Conservation (phyloP, 1,140 invertebrate species). For the Tetranychus urticae region DNA sequence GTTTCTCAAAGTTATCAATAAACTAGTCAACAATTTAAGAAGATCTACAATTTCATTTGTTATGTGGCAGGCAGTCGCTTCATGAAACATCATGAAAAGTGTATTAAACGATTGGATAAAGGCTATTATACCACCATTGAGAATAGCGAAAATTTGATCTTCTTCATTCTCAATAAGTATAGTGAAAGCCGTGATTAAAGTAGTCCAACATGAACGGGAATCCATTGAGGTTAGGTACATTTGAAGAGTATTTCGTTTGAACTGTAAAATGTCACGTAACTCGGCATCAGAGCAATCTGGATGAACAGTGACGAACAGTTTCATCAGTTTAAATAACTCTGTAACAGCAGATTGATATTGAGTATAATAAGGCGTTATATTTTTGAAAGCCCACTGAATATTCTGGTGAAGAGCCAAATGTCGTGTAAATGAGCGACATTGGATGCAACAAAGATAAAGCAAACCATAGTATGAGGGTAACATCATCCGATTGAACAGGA, state of each 20-base stretch:
- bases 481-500: constrained; percentile 75
- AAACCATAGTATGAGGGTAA: constrained; percentile 81
- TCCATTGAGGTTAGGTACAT: constrained; percentile 54
- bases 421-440: constrained; percentile 55
- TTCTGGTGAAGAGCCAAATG: constrained; percentile 74
- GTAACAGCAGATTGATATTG: constrained; percentile 73
- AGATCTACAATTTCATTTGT: constrained; percentile 57
- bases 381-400: constrained; percentile 85
- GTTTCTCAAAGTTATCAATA: constrained; percentile 36
- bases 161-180: constrained; percentile 67
- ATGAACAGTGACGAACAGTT: constrained; percentile 47
- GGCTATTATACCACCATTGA: constrained; percentile 61
- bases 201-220: constrained; percentile 60
- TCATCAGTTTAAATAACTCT: constrained; percentile 68
- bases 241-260: constrained; percentile 51
- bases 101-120: constrained; percentile 70
- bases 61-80: constrained; percentile 67
- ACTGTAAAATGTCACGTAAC: constrained; percentile 49
- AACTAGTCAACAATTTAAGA: constrained; percentile 43
- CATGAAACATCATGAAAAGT: constrained; percentile 75
- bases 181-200: constrained; percentile 56
- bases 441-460: constrained; percentile 60
- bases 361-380: constrained; percentile 74
- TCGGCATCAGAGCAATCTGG: constrained; percentile 51
- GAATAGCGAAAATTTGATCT: constrained; percentile 61